Percentiles rank a stretch among this genome's conserved stretches.
Conservation (phyloP, 1,140 invertebrate genomes). For the Aricia agestis region DNA sequence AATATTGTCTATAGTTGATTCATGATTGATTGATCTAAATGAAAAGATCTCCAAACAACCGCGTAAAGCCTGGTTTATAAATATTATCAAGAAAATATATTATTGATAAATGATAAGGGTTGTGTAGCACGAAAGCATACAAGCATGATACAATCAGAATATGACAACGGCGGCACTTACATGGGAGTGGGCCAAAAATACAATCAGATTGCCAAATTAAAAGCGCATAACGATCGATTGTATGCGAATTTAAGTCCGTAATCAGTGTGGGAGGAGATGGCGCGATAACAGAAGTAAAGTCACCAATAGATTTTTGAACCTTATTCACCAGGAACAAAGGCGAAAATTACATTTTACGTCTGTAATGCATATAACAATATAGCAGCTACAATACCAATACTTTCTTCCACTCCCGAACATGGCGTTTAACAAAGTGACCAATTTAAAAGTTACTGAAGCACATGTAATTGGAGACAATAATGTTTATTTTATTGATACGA, state of each 20-base stretch:
- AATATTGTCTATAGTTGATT: too few relatives aligned
- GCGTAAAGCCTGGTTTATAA: too few relatives aligned
- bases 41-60: too few relatives aligned
- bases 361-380: background rate
- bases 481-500: background rate
- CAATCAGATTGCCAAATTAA: constrained; percentile 3
- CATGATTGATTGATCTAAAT: too few relatives aligned
- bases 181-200: background rate
- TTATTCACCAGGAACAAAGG: background rate
- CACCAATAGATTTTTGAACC: too few relatives aligned
- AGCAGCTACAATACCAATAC: background rate
- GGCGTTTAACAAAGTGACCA: background rate
- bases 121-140: too few relatives aligned
- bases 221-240: constrained; percentile 1
- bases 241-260: constrained; percentile 1
- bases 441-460: background rate
- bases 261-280: background rate
- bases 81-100: too few relatives aligned
- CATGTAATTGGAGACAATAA: background rate
- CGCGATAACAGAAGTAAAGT: background rate
- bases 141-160: background rate
- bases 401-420: background rate
- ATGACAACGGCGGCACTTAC: background rate
- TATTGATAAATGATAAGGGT: too few relatives aligned
- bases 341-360: background rate